These are phyloP conservation scores for Stenodera caucasica DNA, from an alignment of 2,888 invertebrate species.

Conservation along the genomic window DNA sequence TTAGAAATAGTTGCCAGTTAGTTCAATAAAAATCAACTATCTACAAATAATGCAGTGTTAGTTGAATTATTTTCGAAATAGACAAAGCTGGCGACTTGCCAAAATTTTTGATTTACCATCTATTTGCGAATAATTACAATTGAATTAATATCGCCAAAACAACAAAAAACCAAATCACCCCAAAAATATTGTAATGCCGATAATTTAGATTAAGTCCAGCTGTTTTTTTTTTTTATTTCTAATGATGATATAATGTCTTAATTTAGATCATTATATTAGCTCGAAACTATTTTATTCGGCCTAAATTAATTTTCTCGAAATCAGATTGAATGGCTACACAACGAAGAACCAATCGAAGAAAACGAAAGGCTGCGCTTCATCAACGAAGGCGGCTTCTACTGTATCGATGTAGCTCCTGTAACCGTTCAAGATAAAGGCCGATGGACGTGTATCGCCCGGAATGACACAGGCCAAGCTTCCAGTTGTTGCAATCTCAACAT, in stretches of 20 bases:
- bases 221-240: constrained; percentile 1
- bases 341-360: constrained; percentile 74
- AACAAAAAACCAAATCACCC: too few species aligned
- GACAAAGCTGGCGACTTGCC: not conserved
- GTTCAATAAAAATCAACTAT: not conserved
- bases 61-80: not conserved
- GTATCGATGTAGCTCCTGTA: constrained; percentile 80
- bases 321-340: constrained; percentile 86
- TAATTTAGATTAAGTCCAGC: too few species aligned
- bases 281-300: not conserved
- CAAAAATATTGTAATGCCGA: too few species aligned
- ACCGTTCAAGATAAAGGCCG: constrained; percentile 80
- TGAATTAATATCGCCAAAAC: too few species aligned
- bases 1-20: too few species aligned
- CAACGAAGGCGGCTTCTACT: constrained; percentile 84
- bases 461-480: constrained; percentile 72
- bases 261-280: constrained; percentile 11
- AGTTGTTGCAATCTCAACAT: constrained; percentile 79
- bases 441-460: constrained; percentile 84
- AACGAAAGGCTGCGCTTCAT: constrained; percentile 75
- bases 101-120: not conserved
- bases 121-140: not conserved
- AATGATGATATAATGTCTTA: constrained; percentile 15
- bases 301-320: constrained; percentile 10
- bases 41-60: not conserved